phyloP scores from a whole-genome alignment of 1,140 invertebrate species.

The Drosophila navojoa region DNA sequence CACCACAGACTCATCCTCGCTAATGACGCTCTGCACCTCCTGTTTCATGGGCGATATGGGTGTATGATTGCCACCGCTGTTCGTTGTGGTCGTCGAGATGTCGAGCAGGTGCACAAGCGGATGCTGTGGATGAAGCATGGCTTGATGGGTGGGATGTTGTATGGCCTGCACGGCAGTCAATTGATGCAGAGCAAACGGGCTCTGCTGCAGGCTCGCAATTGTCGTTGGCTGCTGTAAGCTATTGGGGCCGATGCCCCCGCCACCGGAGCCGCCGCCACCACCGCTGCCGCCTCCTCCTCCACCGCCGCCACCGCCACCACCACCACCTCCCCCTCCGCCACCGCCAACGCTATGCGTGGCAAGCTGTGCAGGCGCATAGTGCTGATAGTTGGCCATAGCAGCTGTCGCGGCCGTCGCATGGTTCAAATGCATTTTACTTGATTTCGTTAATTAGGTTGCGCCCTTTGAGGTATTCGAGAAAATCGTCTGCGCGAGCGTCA shows the following conservation, averaged over 20 bases:
- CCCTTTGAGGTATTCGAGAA: slow-evolving; percentile 74
- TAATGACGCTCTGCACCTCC: slow-evolving; percentile 77
- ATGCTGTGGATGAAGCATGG: slow-evolving; percentile 81
- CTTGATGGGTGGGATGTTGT: slow-evolving; percentile 81
- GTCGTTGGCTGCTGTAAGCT: slow-evolving; percentile 71
- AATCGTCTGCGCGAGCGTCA: slow-evolving; percentile 32
- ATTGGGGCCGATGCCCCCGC: slow-evolving; percentile 40
- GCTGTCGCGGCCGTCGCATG: slow-evolving; percentile 79
- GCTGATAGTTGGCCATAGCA: slow-evolving; percentile 81
- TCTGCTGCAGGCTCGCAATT: slow-evolving; percentile 70
- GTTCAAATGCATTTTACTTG: slow-evolving; percentile 74
- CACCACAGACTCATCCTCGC: slow-evolving; percentile 69
- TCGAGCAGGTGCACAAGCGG: slow-evolving; percentile 78
- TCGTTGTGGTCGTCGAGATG: slow-evolving; percentile 76
- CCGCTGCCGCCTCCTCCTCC: slow-evolving; percentile 48
- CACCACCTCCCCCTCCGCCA: slow-evolving; percentile 33
- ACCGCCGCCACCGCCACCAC: slow-evolving; percentile 49
- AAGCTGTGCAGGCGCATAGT: slow-evolving; percentile 75
- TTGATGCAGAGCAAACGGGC: slow-evolving; percentile 75
- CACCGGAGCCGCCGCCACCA: slow-evolving; percentile 37
- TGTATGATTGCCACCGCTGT: slow-evolving; percentile 69
- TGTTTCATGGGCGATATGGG: slow-evolving; percentile 76
- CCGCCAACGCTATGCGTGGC: slow-evolving; percentile 65
- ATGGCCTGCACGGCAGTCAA: slow-evolving; percentile 80
- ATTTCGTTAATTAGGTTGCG: slow-evolving; percentile 34